phyloP scores from a whole-genome alignment of 2,113 vertebrate genomes.

The Eubucco bourcierii region DNA sequence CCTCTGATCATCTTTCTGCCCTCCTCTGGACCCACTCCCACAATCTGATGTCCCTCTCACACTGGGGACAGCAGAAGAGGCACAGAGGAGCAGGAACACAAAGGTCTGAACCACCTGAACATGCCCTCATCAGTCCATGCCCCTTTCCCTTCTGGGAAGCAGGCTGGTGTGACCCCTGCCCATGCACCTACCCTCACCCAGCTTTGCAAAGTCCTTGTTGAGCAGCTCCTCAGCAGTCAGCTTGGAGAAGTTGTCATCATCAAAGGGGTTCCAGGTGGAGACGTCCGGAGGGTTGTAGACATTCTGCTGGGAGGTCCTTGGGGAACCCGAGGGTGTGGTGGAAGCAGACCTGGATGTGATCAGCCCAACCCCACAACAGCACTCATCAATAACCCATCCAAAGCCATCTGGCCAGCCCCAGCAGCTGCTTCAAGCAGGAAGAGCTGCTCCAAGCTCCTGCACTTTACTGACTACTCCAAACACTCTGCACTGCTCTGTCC shows the following conservation, averaged over 20 bases:
- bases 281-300: conserved; percentile 80
- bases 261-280: conserved; percentile 95
- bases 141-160: neutral
- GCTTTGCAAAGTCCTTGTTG: conserved; percentile 97
- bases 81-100: neutral
- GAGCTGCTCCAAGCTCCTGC: neutral
- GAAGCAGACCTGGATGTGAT: conserved; percentile 87
- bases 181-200: conserved; percentile 84
- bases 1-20: too few species aligned
- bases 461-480: neutral
- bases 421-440: neutral
- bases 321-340: conserved; percentile 92
- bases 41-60: too few species aligned
- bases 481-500: neutral
- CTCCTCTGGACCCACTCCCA: too few species aligned
- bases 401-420: neutral
- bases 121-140: neutral
- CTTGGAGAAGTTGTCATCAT: conserved; percentile 97
- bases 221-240: conserved; percentile 96
- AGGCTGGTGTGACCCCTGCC: neutral
- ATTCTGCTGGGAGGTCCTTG: conserved; percentile 82
- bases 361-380: conserved; percentile 44
- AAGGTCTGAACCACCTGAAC: neutral
- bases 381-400: neutral
- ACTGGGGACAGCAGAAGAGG: too few species aligned